Conservation (phyloP, 2,797 vertebrate genomes). For the Ibycter americanus region DNA sequence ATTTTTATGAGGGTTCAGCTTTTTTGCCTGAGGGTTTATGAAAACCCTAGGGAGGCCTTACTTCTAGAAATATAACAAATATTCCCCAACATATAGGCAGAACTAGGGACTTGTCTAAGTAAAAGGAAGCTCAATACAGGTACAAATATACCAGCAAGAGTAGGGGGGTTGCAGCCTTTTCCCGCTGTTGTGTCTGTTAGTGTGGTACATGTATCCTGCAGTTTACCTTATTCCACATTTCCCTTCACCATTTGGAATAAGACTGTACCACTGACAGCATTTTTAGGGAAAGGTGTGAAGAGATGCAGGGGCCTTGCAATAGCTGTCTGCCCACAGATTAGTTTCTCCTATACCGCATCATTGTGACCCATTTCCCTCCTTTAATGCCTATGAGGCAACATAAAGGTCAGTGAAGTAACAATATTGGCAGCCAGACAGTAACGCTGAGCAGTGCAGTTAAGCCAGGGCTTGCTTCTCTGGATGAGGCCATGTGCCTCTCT, state of each 20-base stretch:
- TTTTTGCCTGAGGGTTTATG: not conserved
- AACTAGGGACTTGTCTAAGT: not conserved
- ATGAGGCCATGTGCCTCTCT: not conserved
- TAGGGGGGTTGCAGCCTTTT: not conserved
- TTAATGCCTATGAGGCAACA: not conserved
- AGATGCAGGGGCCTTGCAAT: not conserved
- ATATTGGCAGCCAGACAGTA: not conserved
- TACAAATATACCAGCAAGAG: not conserved
- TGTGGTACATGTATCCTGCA: not conserved
- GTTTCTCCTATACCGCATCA: not conserved
- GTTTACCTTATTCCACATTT: not conserved
- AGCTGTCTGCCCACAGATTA: not conserved
- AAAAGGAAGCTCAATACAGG: not conserved
- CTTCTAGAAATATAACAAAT: not conserved
- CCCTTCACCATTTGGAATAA: not conserved
- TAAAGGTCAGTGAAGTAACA: not conserved
- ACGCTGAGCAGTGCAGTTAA: not conserved
- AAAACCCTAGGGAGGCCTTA: not conserved
- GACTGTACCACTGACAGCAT: rapidly evolving
- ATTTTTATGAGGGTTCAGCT: not conserved
- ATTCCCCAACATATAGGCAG: not conserved
- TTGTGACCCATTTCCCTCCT: not conserved
- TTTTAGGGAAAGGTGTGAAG: not conserved
- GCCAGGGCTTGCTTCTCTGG: not conserved
- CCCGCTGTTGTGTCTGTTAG: not conserved